Percentiles rank a stretch among this genome's conserved stretches.
Evolutionary conservation across 2,797 vertebrate species (phyloP).

Genomic region (Pampus argenteus): DNA sequence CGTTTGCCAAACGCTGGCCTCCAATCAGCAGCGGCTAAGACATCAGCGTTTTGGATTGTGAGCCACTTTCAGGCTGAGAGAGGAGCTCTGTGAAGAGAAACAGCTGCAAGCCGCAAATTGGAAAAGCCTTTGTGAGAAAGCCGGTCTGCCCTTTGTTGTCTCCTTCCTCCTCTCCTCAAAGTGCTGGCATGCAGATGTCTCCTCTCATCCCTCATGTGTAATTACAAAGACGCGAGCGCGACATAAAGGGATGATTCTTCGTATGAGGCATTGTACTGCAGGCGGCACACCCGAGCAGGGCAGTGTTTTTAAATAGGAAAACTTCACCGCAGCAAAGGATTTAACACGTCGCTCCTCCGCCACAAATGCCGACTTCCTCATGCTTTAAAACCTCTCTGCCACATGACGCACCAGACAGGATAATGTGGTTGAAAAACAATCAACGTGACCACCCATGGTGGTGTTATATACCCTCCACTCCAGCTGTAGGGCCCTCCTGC

Average conservation of each 20-base stretch:
- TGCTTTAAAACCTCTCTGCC: slow-evolving; percentile 17
- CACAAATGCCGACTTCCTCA: slow-evolving; percentile 19
- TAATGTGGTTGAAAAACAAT: slow-evolving; percentile 58
- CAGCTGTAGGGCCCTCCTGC: slow-evolving; percentile 36
- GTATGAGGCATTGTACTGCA: slow-evolving; percentile 39
- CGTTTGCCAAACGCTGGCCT: slow-evolving; percentile 35
- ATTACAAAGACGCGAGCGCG: slow-evolving; percentile 67
- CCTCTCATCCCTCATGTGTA: slow-evolving; percentile 68
- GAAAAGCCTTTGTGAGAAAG: slow-evolving; percentile 62
- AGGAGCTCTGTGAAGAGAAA: slow-evolving; percentile 67
- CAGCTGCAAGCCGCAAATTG: slow-evolving; percentile 78
- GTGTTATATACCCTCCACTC: slow-evolving; percentile 30
- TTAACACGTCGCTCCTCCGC: slow-evolving; percentile 24
- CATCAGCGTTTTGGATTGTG: slow-evolving; percentile 49
- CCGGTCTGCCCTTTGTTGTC: slow-evolving; percentile 70
- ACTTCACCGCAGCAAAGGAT: slow-evolving; percentile 41
- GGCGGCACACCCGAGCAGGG: slow-evolving; percentile 27
- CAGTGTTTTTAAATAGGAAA: slow-evolving; percentile 55
- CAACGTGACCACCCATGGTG: slow-evolving; percentile 41
- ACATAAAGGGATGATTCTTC: slow-evolving; percentile 53
- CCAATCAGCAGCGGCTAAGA: slow-evolving; percentile 41
- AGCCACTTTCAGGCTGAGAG: slow-evolving; percentile 51
- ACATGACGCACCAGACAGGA: slow-evolving; percentile 19
- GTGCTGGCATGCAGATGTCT: slow-evolving; percentile 72
- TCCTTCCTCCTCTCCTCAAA: slow-evolving; percentile 67